Evolutionary conservation across 2,113 vertebrate species (phyloP), one percentile per base, ranked within the genome.

Genomic region (Suncus etruscus): DNA sequence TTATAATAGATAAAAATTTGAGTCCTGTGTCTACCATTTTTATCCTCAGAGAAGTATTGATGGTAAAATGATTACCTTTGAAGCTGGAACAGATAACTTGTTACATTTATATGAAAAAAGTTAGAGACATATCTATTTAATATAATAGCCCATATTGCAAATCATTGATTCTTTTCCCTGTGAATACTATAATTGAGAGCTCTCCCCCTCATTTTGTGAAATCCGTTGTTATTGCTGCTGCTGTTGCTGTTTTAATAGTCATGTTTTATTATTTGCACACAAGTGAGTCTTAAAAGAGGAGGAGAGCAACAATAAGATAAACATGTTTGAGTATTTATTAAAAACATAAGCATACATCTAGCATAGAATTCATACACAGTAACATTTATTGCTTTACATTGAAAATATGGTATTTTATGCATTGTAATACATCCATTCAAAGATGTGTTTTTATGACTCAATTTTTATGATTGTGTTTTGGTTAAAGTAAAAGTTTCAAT

Each of bases 21-120:
- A 18, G n/a, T 29, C 27, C 2, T 73, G 14, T 61, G 16, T 9
- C 1, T 66, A 22, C 15, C 5, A 79, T 0, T 54, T 83, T 47
- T 51, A 31, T 6, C 8, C 2, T 68, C 24, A 4, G 45, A 65
- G 8, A 76, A 83, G 74, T 77, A 50, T n/a, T 63, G 18, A 78
- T 65, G 39, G 2, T 11, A 63, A 72, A 88, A 31, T 39, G n/a
- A 50, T 58, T 84, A 39, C 29, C 32, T 58, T 72, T 72, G 22
- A 63, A 92, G 77, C 4, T 29, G 8, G 81, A 68, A 76, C 14
- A 79, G 24, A 87, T 73, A 82, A 77, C 1, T 65, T 73, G 1
- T 32, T 61, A 47, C 61, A 31, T 78, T 81, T 84, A 72, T 77
- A 83, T 86, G 24, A 73, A 79, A 69, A 39, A 70, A 29, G 27